Conservation (phyloP, 2,113 vertebrate genomes). For the Pterocles burchelli region DNA sequence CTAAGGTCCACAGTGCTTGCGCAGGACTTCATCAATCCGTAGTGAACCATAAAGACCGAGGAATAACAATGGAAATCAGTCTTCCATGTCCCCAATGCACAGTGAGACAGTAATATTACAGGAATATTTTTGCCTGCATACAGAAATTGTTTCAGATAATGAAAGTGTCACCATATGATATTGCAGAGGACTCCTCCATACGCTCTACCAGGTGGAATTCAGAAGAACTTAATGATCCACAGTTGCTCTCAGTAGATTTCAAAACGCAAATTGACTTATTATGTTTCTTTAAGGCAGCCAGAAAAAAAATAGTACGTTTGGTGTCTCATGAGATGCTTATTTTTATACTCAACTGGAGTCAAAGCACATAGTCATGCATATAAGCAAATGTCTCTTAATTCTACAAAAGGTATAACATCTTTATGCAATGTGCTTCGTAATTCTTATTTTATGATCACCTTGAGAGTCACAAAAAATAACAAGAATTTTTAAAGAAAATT, state of each 20-base stretch:
- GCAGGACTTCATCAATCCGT: constrained; percentile 29
- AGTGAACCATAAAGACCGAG: constrained; percentile 38
- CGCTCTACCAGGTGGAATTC: constrained; percentile 49
- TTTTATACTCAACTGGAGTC: constrained; percentile 23
- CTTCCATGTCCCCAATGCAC: constrained; percentile 19
- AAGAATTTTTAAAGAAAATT: neutral
- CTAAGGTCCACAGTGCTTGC: neutral
- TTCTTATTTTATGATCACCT: neutral
- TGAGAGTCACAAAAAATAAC: neutral
- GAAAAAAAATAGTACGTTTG: constrained; percentile 3
- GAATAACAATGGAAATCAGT: constrained; percentile 53
- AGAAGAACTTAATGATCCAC: constrained; percentile 57
- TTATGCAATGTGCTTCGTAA: neutral
- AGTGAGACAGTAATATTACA: constrained; percentile 40
- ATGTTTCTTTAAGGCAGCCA: constrained; percentile 23
- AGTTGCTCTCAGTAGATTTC: constrained; percentile 61
- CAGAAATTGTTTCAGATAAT: constrained; percentile 67
- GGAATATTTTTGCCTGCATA: constrained; percentile 50
- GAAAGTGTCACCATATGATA: constrained; percentile 69
- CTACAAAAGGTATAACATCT: neutral
- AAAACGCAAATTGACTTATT: constrained; percentile 74
- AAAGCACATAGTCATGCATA: constrained; percentile 10
- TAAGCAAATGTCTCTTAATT: neutral
- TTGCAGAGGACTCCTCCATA: constrained; percentile 54
- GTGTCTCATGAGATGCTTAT: constrained; percentile 18